These are phyloP conservation scores for Tenebrio molitor DNA, from an alignment of 1,140 invertebrate genomes.

Conservation along the genomic window DNA sequence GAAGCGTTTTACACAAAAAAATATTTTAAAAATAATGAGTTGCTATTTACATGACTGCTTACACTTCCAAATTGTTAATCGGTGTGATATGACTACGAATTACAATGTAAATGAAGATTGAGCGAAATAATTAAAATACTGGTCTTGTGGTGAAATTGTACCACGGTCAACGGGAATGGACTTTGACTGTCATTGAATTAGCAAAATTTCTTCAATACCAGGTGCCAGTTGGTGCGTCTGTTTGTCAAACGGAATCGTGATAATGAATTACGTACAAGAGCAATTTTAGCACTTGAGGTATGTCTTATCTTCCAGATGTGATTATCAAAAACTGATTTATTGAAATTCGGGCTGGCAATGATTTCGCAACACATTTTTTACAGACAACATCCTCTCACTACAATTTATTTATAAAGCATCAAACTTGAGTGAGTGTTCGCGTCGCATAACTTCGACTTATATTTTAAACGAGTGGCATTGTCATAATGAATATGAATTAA, in stretches of 20 bases:
- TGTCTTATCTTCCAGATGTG: not conserved
- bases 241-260: too few species aligned
- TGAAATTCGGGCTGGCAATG: too few species aligned
- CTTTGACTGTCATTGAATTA: slow-evolving; percentile 16
- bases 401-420: slow-evolving; percentile 4
- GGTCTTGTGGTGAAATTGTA: not conserved
- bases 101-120: too few species aligned
- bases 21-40: too few species aligned
- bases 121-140: not conserved
- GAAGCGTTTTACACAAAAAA: too few species aligned
- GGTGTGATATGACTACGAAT: too few species aligned
- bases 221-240: not conserved
- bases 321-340: not conserved
- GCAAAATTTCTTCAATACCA: slow-evolving; percentile 15
- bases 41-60: too few species aligned
- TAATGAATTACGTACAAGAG: too few species aligned
- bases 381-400: not conserved
- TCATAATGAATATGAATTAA: slow-evolving; percentile 13
- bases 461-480: slow-evolving; percentile 14
- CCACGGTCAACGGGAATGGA: slow-evolving; percentile 13
- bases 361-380: too few species aligned
- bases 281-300: too few species aligned
- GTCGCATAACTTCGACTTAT: not conserved
- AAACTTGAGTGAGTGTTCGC: too few species aligned
- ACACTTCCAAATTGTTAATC: too few species aligned